Percentiles rank a stretch among this genome's conserved stretches.
phyloP scores from a whole-genome alignment of 1,140 invertebrate species.

The Cherax destructor region DNA sequence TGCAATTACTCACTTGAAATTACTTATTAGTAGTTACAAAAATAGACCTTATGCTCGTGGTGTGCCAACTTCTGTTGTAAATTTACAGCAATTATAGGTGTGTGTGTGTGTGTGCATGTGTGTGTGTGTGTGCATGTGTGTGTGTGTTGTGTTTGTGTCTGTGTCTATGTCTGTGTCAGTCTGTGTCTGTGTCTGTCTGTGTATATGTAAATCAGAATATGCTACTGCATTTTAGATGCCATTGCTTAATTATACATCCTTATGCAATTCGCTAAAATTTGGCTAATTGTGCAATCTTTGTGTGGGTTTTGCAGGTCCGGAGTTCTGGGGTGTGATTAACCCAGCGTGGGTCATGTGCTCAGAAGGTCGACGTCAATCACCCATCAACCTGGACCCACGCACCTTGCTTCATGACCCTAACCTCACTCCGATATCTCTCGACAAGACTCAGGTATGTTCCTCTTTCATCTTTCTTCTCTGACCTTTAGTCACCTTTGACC shows the following conservation, averaged over 20 bases:
- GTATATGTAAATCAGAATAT: background rate
- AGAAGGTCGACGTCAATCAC: conserved; percentile 93
- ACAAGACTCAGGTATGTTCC: conserved; percentile 88
- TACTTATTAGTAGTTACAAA: too few relatives aligned
- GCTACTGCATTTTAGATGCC: background rate
- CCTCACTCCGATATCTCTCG: conserved; percentile 89
- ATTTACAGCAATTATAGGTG: too few relatives aligned
- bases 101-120: too few relatives aligned
- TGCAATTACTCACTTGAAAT: too few relatives aligned
- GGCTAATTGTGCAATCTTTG: background rate
- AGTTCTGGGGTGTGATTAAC: conserved; percentile 97
- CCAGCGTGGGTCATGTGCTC: conserved; percentile 97
- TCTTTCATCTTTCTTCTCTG: background rate
- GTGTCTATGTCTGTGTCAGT: too few relatives aligned
- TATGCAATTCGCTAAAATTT: too few relatives aligned
- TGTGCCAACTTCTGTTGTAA: too few relatives aligned
- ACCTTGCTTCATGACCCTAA: conserved; percentile 95
- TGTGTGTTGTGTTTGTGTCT: too few relatives aligned
- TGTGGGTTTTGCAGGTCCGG: conserved; percentile 83
- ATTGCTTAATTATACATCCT: background rate
- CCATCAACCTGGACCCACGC: conserved; percentile 95
- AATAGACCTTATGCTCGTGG: too few relatives aligned
- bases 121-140: too few relatives aligned
- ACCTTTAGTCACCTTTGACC: background rate
- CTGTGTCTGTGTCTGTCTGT: background rate